A percentile compares a stretch with the other conserved stretches of the same genome.
Evolutionary conservation across 1,140 invertebrate genomes (phyloP).

Genomic region (Tetramorium alpestre): DNA sequence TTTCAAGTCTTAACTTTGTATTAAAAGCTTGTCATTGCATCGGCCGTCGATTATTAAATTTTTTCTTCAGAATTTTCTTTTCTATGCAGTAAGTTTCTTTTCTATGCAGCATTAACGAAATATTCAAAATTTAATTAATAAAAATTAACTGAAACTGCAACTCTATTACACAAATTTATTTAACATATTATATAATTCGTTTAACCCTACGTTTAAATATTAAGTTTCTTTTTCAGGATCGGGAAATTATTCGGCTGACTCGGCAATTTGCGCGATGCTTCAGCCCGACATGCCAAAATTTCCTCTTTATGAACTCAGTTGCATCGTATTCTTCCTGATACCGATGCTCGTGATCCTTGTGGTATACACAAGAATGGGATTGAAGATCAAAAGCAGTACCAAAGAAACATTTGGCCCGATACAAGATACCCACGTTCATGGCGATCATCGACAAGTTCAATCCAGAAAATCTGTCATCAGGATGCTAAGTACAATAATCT

Average conservation of each 20-base stretch:
- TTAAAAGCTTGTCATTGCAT: not conserved
- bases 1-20: not conserved
- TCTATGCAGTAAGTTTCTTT: not conserved
- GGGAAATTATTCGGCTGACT: conserved; percentile 85
- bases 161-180: conserved; percentile 6
- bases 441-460: conserved; percentile 88
- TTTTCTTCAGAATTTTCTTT: not conserved
- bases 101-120: not conserved
- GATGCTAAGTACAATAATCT: conserved; percentile 85
- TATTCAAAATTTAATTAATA: not conserved
- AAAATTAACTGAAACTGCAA: not conserved
- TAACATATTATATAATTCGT: not conserved
- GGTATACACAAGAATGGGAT: conserved; percentile 91
- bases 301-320: conserved; percentile 92
- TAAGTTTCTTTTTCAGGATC: conserved; percentile 63
- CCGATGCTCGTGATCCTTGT: conserved; percentile 92
- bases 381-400: conserved; percentile 88
- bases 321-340: conserved; percentile 92
- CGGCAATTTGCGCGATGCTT: conserved; percentile 92
- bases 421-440: conserved; percentile 88
- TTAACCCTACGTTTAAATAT: not conserved
- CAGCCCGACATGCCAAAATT: conserved; percentile 87
- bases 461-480: conserved; percentile 91
- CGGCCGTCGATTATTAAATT: not conserved
- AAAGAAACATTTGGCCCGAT: conserved; percentile 84